phyloP scores from a whole-genome alignment of 2,797 vertebrate species.

The Ceyx erithaca region DNA sequence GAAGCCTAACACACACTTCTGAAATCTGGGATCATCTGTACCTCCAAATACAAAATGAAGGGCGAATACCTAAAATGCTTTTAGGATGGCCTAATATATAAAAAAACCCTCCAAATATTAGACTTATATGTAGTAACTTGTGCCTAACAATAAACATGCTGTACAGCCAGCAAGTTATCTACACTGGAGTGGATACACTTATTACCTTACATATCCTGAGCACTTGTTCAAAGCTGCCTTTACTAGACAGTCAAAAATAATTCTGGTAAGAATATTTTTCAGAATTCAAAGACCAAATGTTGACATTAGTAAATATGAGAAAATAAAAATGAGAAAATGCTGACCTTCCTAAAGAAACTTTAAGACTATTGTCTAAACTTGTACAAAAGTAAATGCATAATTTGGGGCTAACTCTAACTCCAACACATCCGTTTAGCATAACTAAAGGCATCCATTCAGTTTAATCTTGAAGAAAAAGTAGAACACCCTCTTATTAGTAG shows the following conservation, averaged over 20 bases:
- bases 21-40: slow-evolving; percentile 31
- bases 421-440: background rate
- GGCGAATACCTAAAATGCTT: slow-evolving; percentile 42
- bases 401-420: background rate
- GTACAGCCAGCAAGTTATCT: slow-evolving; percentile 1
- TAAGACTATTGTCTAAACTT: background rate
- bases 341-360: background rate
- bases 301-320: background rate
- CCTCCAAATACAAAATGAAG: slow-evolving; percentile 25
- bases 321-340: background rate
- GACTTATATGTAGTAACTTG: background rate
- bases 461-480: background rate
- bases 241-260: slow-evolving; percentile 17
- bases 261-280: slow-evolving; percentile 14
- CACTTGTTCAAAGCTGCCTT: slow-evolving; percentile 24
- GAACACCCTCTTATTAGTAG: background rate
- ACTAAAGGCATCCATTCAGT: background rate
- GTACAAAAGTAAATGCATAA: background rate
- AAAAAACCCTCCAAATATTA: background rate
- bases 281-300: slow-evolving; percentile 16
- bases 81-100: slow-evolving; percentile 21
- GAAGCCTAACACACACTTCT: background rate
- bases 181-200: background rate
- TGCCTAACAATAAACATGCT: slow-evolving; percentile 6
- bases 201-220: background rate